Evolutionary conservation across 2,888 invertebrate genomes (phyloP).

Genomic region (Myopa testacea): DNA sequence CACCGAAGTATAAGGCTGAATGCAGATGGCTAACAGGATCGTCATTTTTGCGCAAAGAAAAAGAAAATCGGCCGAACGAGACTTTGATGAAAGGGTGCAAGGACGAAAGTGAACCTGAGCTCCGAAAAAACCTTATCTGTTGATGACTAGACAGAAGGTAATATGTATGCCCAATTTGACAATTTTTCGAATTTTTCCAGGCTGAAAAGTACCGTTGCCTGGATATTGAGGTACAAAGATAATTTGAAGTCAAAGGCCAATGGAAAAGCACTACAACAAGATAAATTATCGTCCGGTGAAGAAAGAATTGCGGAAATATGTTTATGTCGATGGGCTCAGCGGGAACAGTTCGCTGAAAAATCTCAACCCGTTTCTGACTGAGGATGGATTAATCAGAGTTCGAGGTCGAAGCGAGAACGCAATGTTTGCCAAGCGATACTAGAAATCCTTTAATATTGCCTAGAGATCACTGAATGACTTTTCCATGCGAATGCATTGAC

Average conservation of each 20-base stretch:
- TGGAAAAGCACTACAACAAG: neutral
- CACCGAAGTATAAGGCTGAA: neutral
- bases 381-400: constrained; percentile 17
- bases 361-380: constrained; percentile 4
- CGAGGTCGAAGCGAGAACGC: constrained; percentile 16
- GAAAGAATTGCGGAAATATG: neutral
- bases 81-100: neutral
- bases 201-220: neutral
- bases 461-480: constrained; percentile 5
- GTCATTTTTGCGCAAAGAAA: neutral
- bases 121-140: neutral
- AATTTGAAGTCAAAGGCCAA: neutral
- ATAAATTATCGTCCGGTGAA: constrained; percentile 20
- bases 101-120: neutral
- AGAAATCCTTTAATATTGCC: constrained; percentile 25
- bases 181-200: neutral
- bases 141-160: neutral
- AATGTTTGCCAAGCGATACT: neutral
- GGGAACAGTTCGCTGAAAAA: neutral
- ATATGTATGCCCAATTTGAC: neutral
- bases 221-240: neutral
- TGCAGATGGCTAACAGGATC: neutral
- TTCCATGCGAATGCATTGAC: neutral
- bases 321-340: constrained; percentile 9
- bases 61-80: neutral